Evolutionary conservation across 2,113 vertebrate species (phyloP).

Genomic region (Felis chaus): DNA sequence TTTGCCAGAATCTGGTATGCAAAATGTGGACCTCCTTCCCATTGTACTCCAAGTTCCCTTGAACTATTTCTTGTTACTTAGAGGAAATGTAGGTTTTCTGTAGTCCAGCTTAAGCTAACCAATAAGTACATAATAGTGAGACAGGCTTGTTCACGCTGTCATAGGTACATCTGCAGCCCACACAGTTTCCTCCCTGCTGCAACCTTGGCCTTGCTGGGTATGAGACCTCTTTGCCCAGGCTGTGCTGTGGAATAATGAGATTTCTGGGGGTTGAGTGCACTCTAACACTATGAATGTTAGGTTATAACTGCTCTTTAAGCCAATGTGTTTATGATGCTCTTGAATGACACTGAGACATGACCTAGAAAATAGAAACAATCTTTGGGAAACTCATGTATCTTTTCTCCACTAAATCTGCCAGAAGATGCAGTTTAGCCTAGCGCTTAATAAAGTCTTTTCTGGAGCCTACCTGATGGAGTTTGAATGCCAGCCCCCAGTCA

Average conservation of each 20-base stretch:
- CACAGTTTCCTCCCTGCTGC: not conserved
- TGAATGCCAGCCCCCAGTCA: not conserved
- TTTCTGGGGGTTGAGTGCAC: not conserved
- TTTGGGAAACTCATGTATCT: not conserved
- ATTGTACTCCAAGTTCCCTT: not conserved
- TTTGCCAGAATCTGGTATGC: not conserved
- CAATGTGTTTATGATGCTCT: not conserved
- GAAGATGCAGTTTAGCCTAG: not conserved
- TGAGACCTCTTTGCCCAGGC: not conserved
- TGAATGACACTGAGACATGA: not conserved
- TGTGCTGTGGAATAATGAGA: not conserved
- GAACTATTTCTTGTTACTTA: not conserved
- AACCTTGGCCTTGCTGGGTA: not conserved
- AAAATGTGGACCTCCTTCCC: not conserved
- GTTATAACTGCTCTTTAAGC: not conserved
- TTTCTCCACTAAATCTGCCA: not conserved
- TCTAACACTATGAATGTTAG: not conserved
- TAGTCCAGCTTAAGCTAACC: not conserved
- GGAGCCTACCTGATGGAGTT: not conserved
- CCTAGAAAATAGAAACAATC: not conserved
- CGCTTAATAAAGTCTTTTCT: not conserved
- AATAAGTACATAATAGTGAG: not conserved
- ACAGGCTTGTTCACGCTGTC: accelerated
- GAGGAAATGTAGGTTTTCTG: not conserved
- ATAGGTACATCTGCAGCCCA: not conserved